A percentile compares a stretch with the other conserved stretches of the same genome.
Evolutionary conservation across 2,797 vertebrate species (phyloP).

Genomic region (Pseudopleuronectes americanus): DNA sequence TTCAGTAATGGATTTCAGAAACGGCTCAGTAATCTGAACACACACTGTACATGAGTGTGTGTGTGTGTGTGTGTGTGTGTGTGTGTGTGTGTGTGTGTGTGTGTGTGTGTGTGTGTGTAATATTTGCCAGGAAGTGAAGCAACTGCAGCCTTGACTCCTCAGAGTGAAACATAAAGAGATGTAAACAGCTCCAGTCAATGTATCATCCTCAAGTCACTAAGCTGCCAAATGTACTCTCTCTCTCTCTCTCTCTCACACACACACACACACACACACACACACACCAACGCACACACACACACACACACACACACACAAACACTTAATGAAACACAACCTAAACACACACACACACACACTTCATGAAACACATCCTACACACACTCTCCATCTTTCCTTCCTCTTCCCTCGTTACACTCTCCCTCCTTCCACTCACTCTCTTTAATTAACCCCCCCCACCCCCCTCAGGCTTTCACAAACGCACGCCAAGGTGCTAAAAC

Average conservation of each 20-base stretch:
- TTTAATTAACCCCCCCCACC: no score
- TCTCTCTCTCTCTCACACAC: constrained; percentile 8
- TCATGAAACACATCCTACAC: no score
- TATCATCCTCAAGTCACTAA: constrained; percentile 70
- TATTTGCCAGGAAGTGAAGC: constrained; percentile 20
- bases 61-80: no score
- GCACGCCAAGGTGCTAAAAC: background rate
- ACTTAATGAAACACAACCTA: no score
- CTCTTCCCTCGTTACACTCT: no score
- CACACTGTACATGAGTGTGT: no score
- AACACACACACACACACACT: constrained; percentile 22
- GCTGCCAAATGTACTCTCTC: constrained; percentile 6
- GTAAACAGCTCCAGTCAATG: constrained; percentile 64
- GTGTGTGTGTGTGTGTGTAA: constrained; percentile 24
- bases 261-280: constrained; percentile 37
- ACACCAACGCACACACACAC: constrained; percentile 16
- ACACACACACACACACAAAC: constrained; percentile 31
- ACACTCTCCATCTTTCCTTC: no score
- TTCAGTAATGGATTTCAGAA: no score
- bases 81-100: background rate
- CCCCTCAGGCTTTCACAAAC: no score
- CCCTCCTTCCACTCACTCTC: no score
- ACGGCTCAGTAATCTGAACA: no score
- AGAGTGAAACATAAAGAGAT: constrained; percentile 48
- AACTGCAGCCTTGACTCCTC: constrained; percentile 8